Percentiles rank a stretch among this genome's conserved stretches.
Conservation (phyloP, 2,888 invertebrate species). For the Disparrhopalites patrizii region DNA sequence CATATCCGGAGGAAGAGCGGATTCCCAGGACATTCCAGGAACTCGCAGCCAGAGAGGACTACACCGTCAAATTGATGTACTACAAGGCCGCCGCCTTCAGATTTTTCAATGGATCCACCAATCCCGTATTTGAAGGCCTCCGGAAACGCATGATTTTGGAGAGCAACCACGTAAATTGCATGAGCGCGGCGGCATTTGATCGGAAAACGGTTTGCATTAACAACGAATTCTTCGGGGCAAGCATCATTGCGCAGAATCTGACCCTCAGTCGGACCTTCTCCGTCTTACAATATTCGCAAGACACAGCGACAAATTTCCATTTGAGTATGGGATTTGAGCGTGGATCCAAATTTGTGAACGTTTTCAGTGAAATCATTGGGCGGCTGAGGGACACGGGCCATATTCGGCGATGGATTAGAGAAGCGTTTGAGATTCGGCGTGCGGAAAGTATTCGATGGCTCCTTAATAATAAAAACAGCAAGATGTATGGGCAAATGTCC, state of each 20-base stretch:
- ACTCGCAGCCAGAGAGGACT: not conserved
- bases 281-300: not conserved
- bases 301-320: not conserved
- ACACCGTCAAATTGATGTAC: not conserved
- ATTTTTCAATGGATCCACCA: not conserved
- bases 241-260: not conserved
- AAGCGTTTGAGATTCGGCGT: not conserved
- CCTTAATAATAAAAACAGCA: not conserved
- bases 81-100: not conserved
- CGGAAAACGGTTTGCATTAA: slow-evolving; percentile 2
- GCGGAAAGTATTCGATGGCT: not conserved
- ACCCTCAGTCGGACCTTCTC: not conserved
- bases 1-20: not conserved
- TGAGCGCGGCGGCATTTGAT: not conserved
- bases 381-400: slow-evolving; percentile 11
- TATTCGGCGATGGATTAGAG: not conserved
- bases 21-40: not conserved
- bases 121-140: not conserved
- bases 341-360: slow-evolving; percentile 6
- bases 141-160: not conserved
- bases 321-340: slow-evolving; percentile 1
- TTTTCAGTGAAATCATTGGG: not conserved
- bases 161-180: not conserved
- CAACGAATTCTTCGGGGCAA: not conserved
- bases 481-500: not conserved